Percentiles rank a stretch among this genome's conserved stretches.
Evolutionary conservation across 2,888 invertebrate species (phyloP).

Genomic region (Diadegma fenestrale): DNA sequence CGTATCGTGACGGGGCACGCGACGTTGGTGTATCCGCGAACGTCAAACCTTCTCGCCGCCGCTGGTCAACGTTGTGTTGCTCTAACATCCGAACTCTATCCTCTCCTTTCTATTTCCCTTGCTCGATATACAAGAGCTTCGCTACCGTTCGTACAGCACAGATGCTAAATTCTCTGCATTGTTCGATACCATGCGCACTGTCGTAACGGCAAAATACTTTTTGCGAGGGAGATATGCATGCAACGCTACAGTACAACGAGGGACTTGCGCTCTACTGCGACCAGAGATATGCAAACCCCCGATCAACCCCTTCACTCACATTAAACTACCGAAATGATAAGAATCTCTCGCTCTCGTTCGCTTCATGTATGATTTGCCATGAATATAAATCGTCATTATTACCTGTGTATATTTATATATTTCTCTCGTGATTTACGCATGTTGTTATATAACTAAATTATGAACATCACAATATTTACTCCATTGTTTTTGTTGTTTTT

Average conservation of each 20-base stretch:
- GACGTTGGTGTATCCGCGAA: conserved; percentile 73
- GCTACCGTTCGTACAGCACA: conserved; percentile 32
- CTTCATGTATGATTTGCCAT: conserved; percentile 43
- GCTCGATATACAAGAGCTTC: neutral
- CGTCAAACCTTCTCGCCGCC: conserved; percentile 70
- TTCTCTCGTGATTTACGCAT: conserved; percentile 39
- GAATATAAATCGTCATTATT: conserved; percentile 55
- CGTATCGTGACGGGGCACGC: conserved; percentile 77
- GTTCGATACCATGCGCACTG: conserved; percentile 52
- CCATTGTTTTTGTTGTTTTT: neutral
- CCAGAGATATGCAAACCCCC: conserved; percentile 33
- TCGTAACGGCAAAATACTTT: conserved; percentile 47
- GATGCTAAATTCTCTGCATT: conserved; percentile 57
- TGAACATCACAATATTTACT: conserved; percentile 35
- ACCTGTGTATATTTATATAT: conserved; percentile 36
- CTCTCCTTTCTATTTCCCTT: conserved; percentile 43
- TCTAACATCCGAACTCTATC: conserved; percentile 31
- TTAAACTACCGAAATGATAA: conserved; percentile 58
- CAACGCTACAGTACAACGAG: conserved; percentile 8
- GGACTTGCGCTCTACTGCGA: neutral
- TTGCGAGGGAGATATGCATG: conserved; percentile 28
- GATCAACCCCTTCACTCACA: conserved; percentile 44
- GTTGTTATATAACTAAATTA: conserved; percentile 11
- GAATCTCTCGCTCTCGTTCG: conserved; percentile 50
- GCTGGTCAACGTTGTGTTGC: neutral